Evolutionary conservation across 2,113 vertebrate genomes (phyloP).

Genomic region (Carlito syrichta): DNA sequence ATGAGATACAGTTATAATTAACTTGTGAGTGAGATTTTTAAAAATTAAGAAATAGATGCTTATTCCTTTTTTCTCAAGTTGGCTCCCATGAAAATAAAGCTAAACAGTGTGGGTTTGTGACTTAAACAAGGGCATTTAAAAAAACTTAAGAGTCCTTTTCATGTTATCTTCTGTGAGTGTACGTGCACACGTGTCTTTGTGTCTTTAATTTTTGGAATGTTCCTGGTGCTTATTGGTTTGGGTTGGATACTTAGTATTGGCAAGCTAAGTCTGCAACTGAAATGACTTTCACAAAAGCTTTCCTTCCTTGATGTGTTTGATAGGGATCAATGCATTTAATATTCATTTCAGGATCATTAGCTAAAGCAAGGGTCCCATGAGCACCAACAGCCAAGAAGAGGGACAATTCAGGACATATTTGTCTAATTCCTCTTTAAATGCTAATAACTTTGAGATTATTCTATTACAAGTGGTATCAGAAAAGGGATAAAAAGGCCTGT

Average conservation of each 20-base stretch:
- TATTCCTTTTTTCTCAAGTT: neutral
- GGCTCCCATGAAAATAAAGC: slow-evolving; percentile 38
- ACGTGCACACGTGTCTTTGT: too few relatives aligned
- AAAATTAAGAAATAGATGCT: neutral
- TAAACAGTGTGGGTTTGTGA: neutral
- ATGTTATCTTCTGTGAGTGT: neutral
- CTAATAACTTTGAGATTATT: slow-evolving; percentile 77
- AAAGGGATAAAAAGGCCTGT: slow-evolving; percentile 54
- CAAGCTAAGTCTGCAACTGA: slow-evolving; percentile 21
- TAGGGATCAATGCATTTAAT: slow-evolving; percentile 69
- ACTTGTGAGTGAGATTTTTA: too few relatives aligned
- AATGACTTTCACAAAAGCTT: slow-evolving; percentile 56
- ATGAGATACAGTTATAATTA: neutral
- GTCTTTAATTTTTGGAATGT: neutral
- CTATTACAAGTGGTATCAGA: slow-evolving; percentile 65
- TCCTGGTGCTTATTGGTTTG: neutral
- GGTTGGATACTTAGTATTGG: neutral
- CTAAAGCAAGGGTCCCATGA: slow-evolving; percentile 60
- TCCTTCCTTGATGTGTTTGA: slow-evolving; percentile 34
- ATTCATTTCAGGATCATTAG: slow-evolving; percentile 72
- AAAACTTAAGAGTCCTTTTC: neutral
- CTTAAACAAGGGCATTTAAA: neutral
- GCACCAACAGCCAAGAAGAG: slow-evolving; percentile 53
- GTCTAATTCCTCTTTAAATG: slow-evolving; percentile 75
- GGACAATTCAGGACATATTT: slow-evolving; percentile 63